Conservation (phyloP, 1,140 invertebrate genomes). For the Tribolium madens region DNA sequence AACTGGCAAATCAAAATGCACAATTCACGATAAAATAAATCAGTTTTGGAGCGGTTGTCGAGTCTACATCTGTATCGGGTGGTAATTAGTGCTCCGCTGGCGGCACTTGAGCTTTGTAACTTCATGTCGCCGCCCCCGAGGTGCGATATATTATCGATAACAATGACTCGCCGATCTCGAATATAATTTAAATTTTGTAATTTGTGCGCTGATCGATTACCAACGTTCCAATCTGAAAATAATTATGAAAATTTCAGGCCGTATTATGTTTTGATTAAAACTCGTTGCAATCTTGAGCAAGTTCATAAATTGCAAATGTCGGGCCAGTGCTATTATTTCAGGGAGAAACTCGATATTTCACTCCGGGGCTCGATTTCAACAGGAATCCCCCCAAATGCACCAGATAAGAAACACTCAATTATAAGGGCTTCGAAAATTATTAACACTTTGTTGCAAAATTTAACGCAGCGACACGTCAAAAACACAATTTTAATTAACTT, state of each 20-base stretch:
- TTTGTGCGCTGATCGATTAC: neutral
- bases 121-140: conserved; percentile 3
- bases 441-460: neutral
- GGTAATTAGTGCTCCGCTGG: conserved; percentile 18
- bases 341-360: conserved; percentile 22
- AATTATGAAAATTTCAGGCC: neutral
- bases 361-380: conserved; percentile 21
- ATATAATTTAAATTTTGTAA: neutral
- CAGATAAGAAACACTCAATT: conserved; percentile 35
- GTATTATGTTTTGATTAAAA: conserved; percentile 8
- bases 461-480: no score
- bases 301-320: conserved; percentile 33
- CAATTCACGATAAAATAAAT: neutral
- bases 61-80: conserved; percentile 8
- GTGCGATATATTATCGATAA: conserved; percentile 32
- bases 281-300: conserved; percentile 5
- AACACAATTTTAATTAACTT: no score
- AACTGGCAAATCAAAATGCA: no score
- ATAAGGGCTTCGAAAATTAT: neutral
- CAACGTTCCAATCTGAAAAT: neutral
- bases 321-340: conserved; percentile 13
- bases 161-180: conserved; percentile 9
- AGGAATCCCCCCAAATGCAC: conserved; percentile 16
- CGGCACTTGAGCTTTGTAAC: conserved; percentile 21
- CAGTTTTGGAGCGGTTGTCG: neutral